A percentile compares a stretch with the other conserved stretches of the same genome.
Conservation (phyloP, 2,113 vertebrate genomes). For the Puntigrus tetrazona region DNA sequence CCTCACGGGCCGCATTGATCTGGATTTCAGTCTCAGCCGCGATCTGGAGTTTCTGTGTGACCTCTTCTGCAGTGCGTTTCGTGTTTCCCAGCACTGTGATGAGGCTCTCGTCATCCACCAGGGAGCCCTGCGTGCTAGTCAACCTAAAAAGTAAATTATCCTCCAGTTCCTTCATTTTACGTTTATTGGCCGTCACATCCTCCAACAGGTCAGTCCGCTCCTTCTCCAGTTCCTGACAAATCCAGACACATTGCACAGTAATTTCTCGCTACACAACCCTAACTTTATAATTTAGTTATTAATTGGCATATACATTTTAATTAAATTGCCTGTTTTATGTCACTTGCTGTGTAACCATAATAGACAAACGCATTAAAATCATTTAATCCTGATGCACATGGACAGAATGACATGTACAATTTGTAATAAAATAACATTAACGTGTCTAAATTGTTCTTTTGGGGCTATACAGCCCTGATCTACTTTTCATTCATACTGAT, state of each 20-base stretch:
- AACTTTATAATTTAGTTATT: not conserved
- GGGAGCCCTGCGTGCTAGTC: constrained; percentile 88
- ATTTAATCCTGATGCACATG: not conserved
- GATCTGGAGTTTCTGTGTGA: constrained; percentile 89
- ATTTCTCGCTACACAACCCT: not conserved
- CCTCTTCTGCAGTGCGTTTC: constrained; percentile 89
- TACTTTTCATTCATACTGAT: not conserved
- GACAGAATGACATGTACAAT: not conserved
- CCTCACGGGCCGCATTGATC: constrained; percentile 92
- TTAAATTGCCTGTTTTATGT: not conserved
- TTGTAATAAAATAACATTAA: too few relatives aligned
- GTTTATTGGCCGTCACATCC: constrained; percentile 89
- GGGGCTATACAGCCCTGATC: not conserved
- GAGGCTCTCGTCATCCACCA: constrained; percentile 91
- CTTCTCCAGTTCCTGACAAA: constrained; percentile 89
- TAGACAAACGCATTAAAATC: not conserved
- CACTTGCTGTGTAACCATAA: not conserved
- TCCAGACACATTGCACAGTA: not conserved
- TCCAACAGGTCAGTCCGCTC: constrained; percentile 90
- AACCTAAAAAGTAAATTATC: constrained; percentile 90
- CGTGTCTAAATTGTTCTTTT: not conserved
- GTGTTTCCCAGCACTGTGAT: constrained; percentile 86
- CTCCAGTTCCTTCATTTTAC: constrained; percentile 93
- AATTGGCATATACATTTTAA: not conserved
- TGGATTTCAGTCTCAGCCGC: constrained; percentile 92